Evolutionary conservation across 2,888 invertebrate genomes (phyloP).

Genomic region (Spisula subtruncata): DNA sequence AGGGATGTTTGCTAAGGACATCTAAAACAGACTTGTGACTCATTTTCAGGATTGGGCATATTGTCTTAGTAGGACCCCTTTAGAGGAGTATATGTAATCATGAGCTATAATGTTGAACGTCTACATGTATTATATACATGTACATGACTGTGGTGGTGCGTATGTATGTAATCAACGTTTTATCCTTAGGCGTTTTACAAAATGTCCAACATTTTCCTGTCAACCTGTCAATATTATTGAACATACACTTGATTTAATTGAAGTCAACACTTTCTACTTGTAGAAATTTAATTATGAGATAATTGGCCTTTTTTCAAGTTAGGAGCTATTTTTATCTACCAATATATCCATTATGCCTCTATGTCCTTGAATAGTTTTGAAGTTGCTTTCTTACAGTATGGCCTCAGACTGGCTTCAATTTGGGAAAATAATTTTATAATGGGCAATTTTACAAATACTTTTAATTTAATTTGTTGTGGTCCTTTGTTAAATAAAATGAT

Average conservation of each 20-base stretch:
- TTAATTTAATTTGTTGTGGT: too few species aligned
- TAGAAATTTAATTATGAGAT: constrained; percentile 10
- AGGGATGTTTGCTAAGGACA: too few species aligned
- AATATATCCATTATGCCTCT: neutral
- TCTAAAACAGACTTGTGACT: too few species aligned
- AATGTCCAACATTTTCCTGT: neutral
- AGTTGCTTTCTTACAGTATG: neutral
- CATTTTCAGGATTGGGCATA: too few species aligned
- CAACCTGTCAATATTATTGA: constrained; percentile 4
- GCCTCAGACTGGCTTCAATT: too few species aligned
- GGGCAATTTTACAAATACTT: too few species aligned
- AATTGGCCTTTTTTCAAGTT: constrained; percentile 3
- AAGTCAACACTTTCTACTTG: constrained; percentile 2
- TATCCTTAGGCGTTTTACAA: constrained; percentile 15
- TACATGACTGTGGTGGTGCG: neutral
- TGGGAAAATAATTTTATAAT: too few species aligned
- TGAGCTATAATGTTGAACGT: too few species aligned
- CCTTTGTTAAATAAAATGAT: too few species aligned
- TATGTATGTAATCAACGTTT: neutral
- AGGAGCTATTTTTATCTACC: neutral
- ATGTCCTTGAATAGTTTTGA: neutral
- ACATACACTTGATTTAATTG: constrained; percentile 19
- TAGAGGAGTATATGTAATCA: too few species aligned
- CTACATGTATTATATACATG: neutral
- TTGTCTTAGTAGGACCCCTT: too few species aligned